Base-by-base conservation (phyloP, 2,797 vertebrate genomes). In the Atherinosoma microstoma region DNA sequence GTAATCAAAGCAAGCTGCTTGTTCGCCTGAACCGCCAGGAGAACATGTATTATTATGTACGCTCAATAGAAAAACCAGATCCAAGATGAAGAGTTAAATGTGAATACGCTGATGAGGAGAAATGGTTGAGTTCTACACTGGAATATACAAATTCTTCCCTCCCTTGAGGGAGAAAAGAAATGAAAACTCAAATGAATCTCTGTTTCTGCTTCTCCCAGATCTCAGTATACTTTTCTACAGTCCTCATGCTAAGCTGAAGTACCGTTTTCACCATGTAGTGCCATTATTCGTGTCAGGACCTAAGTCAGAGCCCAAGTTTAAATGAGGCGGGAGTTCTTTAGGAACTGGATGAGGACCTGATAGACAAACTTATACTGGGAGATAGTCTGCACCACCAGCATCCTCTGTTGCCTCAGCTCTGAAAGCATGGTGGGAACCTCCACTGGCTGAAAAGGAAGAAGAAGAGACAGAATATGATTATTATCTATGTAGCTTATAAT, bases 311-410 rank as follows among this genome's bases (percentile, higher is more conserved):
- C 47, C 57, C n/a, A 2, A 29, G 18, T 62, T 95, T 93, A 99
- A 89, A 99, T 98, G 88, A 99, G 97, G 80, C 98, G 95, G 16
- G 97, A 98, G 91, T 96, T 98, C 81, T 98, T 97, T 34, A 99
- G 95, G 87, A 97, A 99, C 90, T 98, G 96, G 89, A 99, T 97
- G 83, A 99, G 96, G 76, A 98, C 97, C 87, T 97, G 97, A 87
- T 99, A 98, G 91, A 98, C 96, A 69, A 99, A 99, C 91, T 96
- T 96, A 92, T 99, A 99, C 87, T 99, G 98, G 16, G 96, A 94
- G 64, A 98, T 96, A 79, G 98, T 99, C 93, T 99, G 97, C 70
- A 99, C 96, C 97, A 99, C 96, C 77, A 98, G 95, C 97, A 98
- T 97, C 76, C 97, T 94, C 78, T 99, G 97, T 82, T 98, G 96